Percentiles rank a stretch among this genome's conserved stretches.
These are phyloP conservation scores for Vespertilio murinus DNA, from an alignment of 2,797 vertebrate species.

Conservation along the genomic window DNA sequence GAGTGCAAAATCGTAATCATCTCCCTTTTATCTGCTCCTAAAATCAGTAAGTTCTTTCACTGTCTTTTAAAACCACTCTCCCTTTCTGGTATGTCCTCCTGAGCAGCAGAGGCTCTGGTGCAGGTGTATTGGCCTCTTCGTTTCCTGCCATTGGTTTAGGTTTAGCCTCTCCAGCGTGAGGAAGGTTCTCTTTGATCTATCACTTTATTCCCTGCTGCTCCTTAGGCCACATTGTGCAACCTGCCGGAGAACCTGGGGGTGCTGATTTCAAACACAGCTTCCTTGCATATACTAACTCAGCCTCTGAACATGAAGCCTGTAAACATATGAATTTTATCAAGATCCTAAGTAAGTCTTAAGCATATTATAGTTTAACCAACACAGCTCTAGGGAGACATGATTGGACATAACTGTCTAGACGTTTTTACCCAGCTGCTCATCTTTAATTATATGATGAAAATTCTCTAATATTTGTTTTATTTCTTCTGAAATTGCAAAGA, in stretches of 20 bases:
- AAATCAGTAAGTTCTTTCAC: neutral
- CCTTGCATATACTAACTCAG: neutral
- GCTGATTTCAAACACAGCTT: slow-evolving; percentile 20
- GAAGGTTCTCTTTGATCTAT: neutral
- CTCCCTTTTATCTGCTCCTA: neutral
- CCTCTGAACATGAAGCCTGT: neutral
- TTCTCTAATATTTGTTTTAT: slow-evolving; percentile 19
- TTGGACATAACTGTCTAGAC: neutral
- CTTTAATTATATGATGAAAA: slow-evolving; percentile 38
- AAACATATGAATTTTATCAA: neutral
- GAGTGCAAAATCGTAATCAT: neutral
- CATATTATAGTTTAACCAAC: neutral
- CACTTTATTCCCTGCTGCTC: neutral
- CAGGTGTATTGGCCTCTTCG: neutral
- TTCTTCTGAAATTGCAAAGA: slow-evolving; percentile 47
- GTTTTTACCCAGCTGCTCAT: slow-evolving; percentile 33
- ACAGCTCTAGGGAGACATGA: neutral
- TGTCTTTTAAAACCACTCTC: neutral
- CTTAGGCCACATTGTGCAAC: neutral
- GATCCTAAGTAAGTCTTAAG: neutral
- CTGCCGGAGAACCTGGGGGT: neutral
- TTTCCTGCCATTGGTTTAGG: neutral
- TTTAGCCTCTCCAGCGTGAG: neutral
- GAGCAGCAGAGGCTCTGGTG: neutral
- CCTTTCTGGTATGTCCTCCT: neutral